These are phyloP conservation scores for Myiozetetes cayanensis DNA, from an alignment of 2,113 vertebrate species.

Conservation along the genomic window DNA sequence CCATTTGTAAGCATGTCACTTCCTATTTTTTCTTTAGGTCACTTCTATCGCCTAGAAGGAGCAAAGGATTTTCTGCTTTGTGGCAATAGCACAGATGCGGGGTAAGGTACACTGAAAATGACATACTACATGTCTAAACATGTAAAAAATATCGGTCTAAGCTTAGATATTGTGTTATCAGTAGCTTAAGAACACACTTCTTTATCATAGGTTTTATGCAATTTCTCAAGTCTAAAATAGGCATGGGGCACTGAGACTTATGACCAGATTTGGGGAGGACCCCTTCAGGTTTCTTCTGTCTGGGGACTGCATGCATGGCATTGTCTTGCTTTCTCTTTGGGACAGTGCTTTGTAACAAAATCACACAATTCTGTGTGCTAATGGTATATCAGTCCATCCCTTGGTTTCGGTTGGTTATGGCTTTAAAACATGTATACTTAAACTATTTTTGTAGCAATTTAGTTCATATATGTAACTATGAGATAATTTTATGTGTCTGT, in stretches of 20 bases:
- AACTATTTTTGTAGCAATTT: neutral
- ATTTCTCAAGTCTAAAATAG: neutral
- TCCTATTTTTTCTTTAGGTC: slow-evolving; percentile 44
- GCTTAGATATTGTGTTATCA: neutral
- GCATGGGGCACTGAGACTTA: neutral
- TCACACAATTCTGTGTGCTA: neutral
- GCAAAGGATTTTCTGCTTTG: slow-evolving; percentile 85
- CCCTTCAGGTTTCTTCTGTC: neutral
- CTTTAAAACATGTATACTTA: neutral
- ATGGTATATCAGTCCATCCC: neutral
- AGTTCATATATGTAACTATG: neutral
- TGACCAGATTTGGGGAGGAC: neutral
- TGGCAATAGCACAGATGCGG: slow-evolving; percentile 82
- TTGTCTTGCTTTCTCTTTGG: neutral
- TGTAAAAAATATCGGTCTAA: neutral
- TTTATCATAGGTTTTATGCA: neutral
- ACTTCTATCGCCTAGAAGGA: slow-evolving; percentile 74
- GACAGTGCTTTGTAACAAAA: neutral
- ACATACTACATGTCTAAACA: neutral
- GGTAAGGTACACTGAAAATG: slow-evolving; percentile 76
- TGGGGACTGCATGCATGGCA: neutral
- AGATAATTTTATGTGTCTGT: neutral
- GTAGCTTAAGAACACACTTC: neutral
- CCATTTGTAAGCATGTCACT: neutral
- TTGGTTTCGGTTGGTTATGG: neutral